Evolutionary conservation across 2,113 vertebrate species (phyloP).

Genomic region (Cryptomyrus ogoouensis): DNA sequence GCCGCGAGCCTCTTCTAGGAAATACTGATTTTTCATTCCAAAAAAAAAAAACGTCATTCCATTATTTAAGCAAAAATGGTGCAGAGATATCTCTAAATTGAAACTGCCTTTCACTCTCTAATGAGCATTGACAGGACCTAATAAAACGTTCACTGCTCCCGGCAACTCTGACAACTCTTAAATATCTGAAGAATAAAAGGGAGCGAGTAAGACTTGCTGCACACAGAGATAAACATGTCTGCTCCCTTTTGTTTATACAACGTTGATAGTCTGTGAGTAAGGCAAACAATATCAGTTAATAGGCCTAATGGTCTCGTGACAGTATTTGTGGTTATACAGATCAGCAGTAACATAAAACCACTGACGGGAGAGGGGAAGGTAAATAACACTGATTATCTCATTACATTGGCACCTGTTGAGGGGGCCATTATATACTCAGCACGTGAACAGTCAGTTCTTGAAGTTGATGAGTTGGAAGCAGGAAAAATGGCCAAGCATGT

Average conservation of each 20-base stretch:
- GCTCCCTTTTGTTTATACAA: neutral
- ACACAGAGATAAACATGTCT: neutral
- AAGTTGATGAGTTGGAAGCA: neutral
- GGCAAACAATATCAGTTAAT: neutral
- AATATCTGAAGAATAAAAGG: neutral
- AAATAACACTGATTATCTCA: neutral
- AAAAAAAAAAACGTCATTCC: neutral
- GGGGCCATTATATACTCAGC: neutral
- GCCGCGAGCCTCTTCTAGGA: neutral
- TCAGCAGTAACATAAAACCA: neutral
- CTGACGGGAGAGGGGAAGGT: neutral
- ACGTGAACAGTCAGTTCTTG: neutral
- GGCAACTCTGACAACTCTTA: neutral
- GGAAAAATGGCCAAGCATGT: neutral
- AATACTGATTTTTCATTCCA: neutral
- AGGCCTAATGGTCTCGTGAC: neutral
- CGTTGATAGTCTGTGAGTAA: neutral
- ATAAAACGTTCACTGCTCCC: conserved; percentile 6
- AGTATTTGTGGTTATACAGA: neutral
- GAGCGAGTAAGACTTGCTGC: neutral
- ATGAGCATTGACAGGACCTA: conserved; percentile 6
- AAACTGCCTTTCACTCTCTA: conserved; percentile 4
- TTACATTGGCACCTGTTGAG: neutral
- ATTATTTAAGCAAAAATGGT: neutral
- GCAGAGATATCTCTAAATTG: neutral